Conservation (phyloP, 2,113 vertebrate genomes). For the Eudyptes chrysolophus region DNA sequence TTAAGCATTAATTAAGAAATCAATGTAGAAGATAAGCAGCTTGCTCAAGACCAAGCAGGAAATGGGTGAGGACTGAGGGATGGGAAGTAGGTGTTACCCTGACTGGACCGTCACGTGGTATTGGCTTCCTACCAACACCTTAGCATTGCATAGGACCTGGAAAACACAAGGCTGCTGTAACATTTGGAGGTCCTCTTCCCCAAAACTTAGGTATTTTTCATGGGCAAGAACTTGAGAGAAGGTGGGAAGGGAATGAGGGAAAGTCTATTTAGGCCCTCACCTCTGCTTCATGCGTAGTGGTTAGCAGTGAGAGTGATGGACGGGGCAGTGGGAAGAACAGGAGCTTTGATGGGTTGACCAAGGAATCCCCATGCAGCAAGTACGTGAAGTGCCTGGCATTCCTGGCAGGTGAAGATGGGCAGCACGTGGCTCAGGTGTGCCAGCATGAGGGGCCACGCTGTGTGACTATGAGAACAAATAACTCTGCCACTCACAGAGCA, state of each 20-base stretch:
- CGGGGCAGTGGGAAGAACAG: rapidly evolving
- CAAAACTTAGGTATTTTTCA: neutral
- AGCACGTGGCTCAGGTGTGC: neutral
- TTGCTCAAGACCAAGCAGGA: neutral
- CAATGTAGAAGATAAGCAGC: neutral
- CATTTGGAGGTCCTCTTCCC: neutral
- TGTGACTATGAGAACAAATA: neutral
- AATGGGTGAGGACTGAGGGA: neutral
- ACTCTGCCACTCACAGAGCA: neutral
- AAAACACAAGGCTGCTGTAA: neutral
- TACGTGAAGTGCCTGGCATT: neutral
- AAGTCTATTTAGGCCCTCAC: neutral
- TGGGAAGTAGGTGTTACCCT: neutral
- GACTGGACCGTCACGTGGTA: rapidly evolving
- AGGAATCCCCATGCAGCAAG: neutral
- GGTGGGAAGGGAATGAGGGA: neutral
- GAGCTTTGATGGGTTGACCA: neutral
- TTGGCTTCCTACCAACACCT: neutral
- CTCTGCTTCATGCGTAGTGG: neutral
- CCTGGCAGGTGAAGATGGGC: neutral
- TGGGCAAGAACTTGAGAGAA: neutral
- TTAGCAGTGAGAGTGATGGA: neutral
- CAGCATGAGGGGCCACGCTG: neutral
- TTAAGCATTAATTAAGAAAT: neutral
- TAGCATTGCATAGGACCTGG: neutral